Percentiles rank a stretch among this genome's conserved stretches.
phyloP scores from a whole-genome alignment of 2,113 vertebrate genomes.

The Eolophus roseicapilla region DNA sequence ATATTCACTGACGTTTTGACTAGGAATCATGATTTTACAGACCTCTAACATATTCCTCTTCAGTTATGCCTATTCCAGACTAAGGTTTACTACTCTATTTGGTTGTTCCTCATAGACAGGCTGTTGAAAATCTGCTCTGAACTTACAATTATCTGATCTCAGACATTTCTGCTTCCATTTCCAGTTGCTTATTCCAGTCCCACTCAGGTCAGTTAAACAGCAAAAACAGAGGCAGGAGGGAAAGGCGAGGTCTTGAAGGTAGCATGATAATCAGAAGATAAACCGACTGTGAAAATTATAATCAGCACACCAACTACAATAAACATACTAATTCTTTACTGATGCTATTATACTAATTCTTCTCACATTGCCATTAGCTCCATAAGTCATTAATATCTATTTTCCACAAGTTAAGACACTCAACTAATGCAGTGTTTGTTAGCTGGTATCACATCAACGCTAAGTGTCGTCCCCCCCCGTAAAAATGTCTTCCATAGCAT shows the following conservation, averaged over 20 bases:
- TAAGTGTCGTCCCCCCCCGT: not conserved
- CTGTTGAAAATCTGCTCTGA: not conserved
- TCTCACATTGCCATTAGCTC: not conserved
- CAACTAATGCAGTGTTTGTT: not conserved
- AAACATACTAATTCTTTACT: not conserved
- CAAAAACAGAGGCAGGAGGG: not conserved
- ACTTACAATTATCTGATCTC: not conserved
- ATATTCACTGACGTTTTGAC: not conserved
- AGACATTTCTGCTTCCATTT: not conserved
- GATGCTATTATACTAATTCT: not conserved
- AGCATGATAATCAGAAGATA: not conserved
- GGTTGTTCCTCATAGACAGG: not conserved
- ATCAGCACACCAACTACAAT: not conserved
- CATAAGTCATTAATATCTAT: not conserved
- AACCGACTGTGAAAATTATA: not conserved
- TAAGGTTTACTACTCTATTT: not conserved
- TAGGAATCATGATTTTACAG: not conserved
- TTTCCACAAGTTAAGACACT: not conserved
- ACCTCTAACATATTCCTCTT: not conserved
- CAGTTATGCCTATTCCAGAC: not conserved
- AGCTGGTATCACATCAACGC: not conserved
- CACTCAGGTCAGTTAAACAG: not conserved
- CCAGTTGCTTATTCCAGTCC: not conserved
- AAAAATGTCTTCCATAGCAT: conserved; percentile 47
- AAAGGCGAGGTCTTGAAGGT: not conserved